Evolutionary conservation across 2,888 invertebrate species (phyloP), one percentile per base, ranked within the genome.

Genomic region (Cheilosia pagana): DNA sequence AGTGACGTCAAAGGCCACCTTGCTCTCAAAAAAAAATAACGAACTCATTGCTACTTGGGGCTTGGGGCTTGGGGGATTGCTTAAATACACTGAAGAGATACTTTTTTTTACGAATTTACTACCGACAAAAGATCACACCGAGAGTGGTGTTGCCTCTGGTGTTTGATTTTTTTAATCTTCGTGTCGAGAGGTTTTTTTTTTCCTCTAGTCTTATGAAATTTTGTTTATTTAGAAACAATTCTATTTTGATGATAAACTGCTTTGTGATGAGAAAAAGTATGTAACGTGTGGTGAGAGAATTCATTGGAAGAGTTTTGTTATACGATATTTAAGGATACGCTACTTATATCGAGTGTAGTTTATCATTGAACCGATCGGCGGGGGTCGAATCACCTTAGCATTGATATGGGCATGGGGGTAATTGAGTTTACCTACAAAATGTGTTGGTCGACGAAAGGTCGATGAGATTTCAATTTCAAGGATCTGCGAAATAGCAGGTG

Each of bases 1-100:
- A 79, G 87, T 90, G 90, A 90, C 90, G 90, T 90, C 90, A 90
- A 89, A 88, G 87, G 87, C 87, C 74, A 87, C 88, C 88, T 88
- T 87, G 88, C 83, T 85, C 86, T 86, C 72, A 81, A 86, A 87
- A 88, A 87, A 77, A 19, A 59, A 59, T 10, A 59, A 77, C 60
- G 55, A 62, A 35, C 68, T 63, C 67, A 78, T 63, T 78, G 78
- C 63, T 65, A 45, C 41, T 45, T 28, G 14, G n/a, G n/a, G n/a
- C n/a, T n/a, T n/a, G n/a, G n/a, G n/a, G n/a, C 41, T 45, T 28
- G 14, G 35, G 43, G 21, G 43, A 55, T 59, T 75, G 57, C 52
- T 57, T 45, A 62, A 68, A 63, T 74, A 43, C 53, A 55, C 55
- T 31, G 35, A 25, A 76, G 53, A 77, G 68, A 70, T 60, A 68